Conservation (phyloP, 2,888 invertebrate species). For the Spicauda simplicius region DNA sequence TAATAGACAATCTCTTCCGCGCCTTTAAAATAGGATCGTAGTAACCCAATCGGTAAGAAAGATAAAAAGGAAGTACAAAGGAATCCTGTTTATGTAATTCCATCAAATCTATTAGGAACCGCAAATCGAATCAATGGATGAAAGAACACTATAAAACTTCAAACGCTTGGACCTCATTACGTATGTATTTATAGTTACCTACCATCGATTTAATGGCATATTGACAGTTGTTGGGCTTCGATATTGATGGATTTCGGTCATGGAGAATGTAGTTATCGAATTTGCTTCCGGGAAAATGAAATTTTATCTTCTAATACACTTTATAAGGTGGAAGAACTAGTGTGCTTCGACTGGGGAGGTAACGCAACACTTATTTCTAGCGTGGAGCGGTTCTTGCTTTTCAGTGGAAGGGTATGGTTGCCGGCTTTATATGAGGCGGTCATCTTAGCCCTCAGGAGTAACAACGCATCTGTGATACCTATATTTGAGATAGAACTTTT, state of each 20-base stretch:
- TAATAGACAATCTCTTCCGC: slow-evolving; percentile 11
- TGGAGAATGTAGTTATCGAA: background rate
- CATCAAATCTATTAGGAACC: slow-evolving; percentile 11
- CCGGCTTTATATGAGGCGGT: no score
- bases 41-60: background rate
- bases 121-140: slow-evolving; percentile 39
- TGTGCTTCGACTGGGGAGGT: no score
- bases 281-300: background rate
- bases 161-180: slow-evolving; percentile 25
- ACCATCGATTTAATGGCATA: slow-evolving; percentile 10
- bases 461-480: no score
- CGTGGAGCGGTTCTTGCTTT: no score
- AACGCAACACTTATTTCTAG: no score
- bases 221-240: slow-evolving; percentile 8
- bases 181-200: background rate
- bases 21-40: slow-evolving; percentile 9
- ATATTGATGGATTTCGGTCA: background rate
- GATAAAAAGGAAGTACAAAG: slow-evolving; percentile 26
- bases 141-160: slow-evolving; percentile 38
- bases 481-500: no score
- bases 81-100: slow-evolving; percentile 19
- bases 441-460: no score
- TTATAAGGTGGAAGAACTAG: no score
- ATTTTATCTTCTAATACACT: background rate
- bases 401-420: no score